A percentile compares a stretch with the other conserved stretches of the same genome.
phyloP scores from a whole-genome alignment of 1,140 invertebrate species.

The Tetramorium alpestre region DNA sequence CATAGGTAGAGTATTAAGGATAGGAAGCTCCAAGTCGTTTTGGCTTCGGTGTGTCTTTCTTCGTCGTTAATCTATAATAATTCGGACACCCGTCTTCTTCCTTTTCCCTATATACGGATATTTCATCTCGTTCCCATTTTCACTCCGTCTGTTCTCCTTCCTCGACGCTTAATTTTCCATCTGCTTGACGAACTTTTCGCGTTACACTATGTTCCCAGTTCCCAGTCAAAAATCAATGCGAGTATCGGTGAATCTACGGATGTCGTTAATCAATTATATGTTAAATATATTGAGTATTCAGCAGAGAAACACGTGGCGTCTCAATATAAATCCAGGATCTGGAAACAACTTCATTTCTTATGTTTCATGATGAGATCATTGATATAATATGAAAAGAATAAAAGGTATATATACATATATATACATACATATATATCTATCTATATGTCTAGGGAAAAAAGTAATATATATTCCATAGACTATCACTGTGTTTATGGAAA shows the following conservation, averaged over 20 bases:
- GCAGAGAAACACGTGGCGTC: neutral
- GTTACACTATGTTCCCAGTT: neutral
- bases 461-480: neutral
- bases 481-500: neutral
- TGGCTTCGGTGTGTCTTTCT: slow-evolving; percentile 70
- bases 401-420: neutral
- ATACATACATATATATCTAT: no score
- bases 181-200: slow-evolving; percentile 1
- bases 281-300: neutral
- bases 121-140: slow-evolving; percentile 8
- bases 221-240: slow-evolving; percentile 4
- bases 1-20: slow-evolving; percentile 66
- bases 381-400: neutral
- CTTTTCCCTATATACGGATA: neutral
- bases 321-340: neutral
- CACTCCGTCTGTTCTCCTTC: neutral
- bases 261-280: neutral
- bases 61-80: slow-evolving; percentile 50
- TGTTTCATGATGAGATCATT: neutral
- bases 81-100: slow-evolving; percentile 3
- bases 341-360: slow-evolving; percentile 9
- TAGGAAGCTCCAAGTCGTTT: slow-evolving; percentile 52
- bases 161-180: slow-evolving; percentile 18
- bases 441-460: neutral
- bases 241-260: neutral